phyloP scores from a whole-genome alignment of 2,888 invertebrate species.

The Heterodera filipjevi region DNA sequence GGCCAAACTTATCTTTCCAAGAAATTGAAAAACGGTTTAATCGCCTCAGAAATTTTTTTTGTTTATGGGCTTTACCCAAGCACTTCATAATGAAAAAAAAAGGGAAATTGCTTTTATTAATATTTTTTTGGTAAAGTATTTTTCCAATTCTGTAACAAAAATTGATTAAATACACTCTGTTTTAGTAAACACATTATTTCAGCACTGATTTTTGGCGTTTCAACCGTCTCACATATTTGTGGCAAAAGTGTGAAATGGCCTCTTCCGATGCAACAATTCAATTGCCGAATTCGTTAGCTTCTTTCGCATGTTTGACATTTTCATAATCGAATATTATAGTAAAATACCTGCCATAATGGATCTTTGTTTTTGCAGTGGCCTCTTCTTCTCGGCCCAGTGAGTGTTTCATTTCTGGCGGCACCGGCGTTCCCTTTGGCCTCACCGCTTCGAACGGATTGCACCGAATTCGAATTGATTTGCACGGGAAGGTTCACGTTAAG shows the following conservation, averaged over 20 bases:
- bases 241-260: constrained; percentile 42
- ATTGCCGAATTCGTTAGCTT: constrained; percentile 49
- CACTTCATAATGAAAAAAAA: too few relatives aligned
- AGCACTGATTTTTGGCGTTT: constrained; percentile 49
- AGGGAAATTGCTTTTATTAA: too few relatives aligned
- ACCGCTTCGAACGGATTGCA: constrained; percentile 42
- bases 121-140: too few relatives aligned
- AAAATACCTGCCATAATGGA: too few relatives aligned
- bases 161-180: background rate
- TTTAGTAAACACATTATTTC: background rate
- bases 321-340: too few relatives aligned
- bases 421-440: constrained; percentile 48
- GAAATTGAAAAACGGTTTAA: too few relatives aligned
- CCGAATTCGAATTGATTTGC: constrained; percentile 29
- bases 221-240: constrained; percentile 46
- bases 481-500: constrained; percentile 20
- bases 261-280: constrained; percentile 16
- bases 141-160: too few relatives aligned
- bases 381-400: constrained; percentile 32
- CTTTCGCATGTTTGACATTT: constrained; percentile 56
- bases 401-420: constrained; percentile 50
- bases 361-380: constrained; percentile 13
- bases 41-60: too few relatives aligned
- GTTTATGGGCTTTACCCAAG: too few relatives aligned
- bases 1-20: too few relatives aligned